These are phyloP conservation scores for Leucophenga varia DNA, from an alignment of 1,140 invertebrate species.

Conservation along the genomic window DNA sequence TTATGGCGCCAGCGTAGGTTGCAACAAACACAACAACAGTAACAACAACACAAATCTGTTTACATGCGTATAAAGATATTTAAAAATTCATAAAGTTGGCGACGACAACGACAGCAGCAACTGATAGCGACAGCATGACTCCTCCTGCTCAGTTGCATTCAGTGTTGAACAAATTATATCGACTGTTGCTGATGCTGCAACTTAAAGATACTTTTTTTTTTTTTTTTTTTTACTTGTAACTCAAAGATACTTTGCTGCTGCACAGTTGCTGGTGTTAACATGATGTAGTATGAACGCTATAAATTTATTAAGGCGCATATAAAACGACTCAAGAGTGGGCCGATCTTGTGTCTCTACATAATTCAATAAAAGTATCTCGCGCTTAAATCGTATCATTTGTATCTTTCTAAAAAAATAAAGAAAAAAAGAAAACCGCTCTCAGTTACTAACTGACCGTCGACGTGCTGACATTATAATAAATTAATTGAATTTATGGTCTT, in stretches of 20 bases:
- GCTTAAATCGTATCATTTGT: too few relatives aligned
- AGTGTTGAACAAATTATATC: conserved; percentile 42
- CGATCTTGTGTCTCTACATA: not conserved
- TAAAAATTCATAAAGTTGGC: too few relatives aligned
- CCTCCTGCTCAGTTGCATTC: too few relatives aligned
- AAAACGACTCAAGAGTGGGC: conserved; percentile 1
- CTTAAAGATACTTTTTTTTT: conserved; percentile 21
- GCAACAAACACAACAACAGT: conserved; percentile 2
- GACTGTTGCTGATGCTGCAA: conserved; percentile 20
- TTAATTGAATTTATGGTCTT: conserved; percentile 53
- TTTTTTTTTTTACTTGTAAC: conserved; percentile 15
- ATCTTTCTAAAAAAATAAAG: too few relatives aligned
- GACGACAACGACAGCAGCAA: too few relatives aligned
- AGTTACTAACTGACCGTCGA: too few relatives aligned
- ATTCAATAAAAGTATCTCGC: conserved; percentile 1
- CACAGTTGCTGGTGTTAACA: conserved; percentile 31
- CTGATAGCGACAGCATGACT: conserved; percentile 31
- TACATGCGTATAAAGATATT: too few relatives aligned
- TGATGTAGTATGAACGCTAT: conserved; percentile 35
- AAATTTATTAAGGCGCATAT: conserved; percentile 17
- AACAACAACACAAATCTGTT: too few relatives aligned
- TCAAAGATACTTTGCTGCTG: conserved; percentile 1
- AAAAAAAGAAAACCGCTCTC: too few relatives aligned
- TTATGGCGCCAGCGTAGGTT: conserved; percentile 43
- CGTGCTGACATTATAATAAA: conserved; percentile 45